These are phyloP conservation scores for Chesias legatella DNA, from an alignment of 2,888 invertebrate species.

Conservation along the genomic window DNA sequence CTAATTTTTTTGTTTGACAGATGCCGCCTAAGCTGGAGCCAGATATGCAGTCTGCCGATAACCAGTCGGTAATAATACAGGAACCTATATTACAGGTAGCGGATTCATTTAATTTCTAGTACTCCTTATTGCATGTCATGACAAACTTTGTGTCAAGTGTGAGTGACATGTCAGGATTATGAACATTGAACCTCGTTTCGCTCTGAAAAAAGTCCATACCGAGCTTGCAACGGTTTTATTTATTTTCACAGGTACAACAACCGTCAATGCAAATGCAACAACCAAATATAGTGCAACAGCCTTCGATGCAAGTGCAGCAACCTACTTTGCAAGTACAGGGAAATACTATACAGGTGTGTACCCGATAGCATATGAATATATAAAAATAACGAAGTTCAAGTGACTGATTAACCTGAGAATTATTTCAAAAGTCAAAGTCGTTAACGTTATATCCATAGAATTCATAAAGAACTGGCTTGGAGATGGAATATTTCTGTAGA, in stretches of 20 bases:
- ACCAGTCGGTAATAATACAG: constrained; percentile 55
- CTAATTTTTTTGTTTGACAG: constrained; percentile 36
- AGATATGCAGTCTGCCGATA: constrained; percentile 47
- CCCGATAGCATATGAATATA: too few relatives aligned
- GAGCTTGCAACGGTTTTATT: constrained; percentile 8
- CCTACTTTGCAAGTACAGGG: constrained; percentile 49
- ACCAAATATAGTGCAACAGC: constrained; percentile 48
- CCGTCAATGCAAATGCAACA: constrained; percentile 55
- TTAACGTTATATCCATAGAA: too few relatives aligned
- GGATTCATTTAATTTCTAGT: neutral
- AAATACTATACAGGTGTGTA: constrained; percentile 42
- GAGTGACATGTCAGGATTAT: too few relatives aligned
- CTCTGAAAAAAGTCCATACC: too few relatives aligned
- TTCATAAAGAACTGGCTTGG: too few relatives aligned
- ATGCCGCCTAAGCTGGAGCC: constrained; percentile 60
- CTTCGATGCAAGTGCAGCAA: constrained; percentile 48
- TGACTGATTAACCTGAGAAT: too few relatives aligned
- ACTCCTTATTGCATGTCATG: neutral
- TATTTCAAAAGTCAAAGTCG: too few relatives aligned
- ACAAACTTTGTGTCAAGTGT: too few relatives aligned
- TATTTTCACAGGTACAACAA: constrained; percentile 32
- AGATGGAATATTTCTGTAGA: too few relatives aligned
- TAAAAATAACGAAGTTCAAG: too few relatives aligned
- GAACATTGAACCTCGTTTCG: too few relatives aligned
- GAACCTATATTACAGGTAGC: constrained; percentile 64